phyloP scores from a whole-genome alignment of 2,113 vertebrate genomes.

The Platysternon megacephalum region DNA sequence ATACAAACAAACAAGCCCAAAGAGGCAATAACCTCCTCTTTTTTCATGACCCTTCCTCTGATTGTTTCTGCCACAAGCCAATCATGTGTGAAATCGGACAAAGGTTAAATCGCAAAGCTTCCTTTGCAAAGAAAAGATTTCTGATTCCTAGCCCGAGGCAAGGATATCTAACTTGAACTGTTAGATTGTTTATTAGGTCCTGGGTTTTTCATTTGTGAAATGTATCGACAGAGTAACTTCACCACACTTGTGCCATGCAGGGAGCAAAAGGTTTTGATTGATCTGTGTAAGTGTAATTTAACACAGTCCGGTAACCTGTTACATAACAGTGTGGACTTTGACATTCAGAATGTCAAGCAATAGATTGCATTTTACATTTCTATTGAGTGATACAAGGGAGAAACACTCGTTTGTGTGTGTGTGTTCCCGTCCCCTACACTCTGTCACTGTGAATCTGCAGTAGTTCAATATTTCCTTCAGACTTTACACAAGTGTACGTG shows the following conservation, averaged over 20 bases:
- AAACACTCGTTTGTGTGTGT: fast-evolving
- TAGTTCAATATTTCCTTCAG: not conserved
- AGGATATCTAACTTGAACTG: conserved; percentile 9
- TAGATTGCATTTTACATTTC: not conserved
- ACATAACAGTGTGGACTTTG: fast-evolving
- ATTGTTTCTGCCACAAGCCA: conserved; percentile 35
- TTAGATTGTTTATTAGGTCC: conserved; percentile 11
- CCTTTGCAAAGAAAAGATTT: not conserved
- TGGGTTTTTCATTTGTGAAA: not conserved
- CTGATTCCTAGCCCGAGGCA: conserved; percentile 39
- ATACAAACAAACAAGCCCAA: conserved; percentile 2
- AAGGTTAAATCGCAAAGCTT: conserved; percentile 61
- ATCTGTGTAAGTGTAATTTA: not conserved
- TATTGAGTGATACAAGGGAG: not conserved
- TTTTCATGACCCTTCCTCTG: not conserved
- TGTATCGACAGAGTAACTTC: not conserved
- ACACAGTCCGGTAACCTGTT: not conserved
- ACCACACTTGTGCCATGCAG: fast-evolving
- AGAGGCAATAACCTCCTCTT: not conserved
- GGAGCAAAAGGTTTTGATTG: not conserved
- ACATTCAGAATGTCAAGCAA: not conserved
- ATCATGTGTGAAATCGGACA: conserved; percentile 26
- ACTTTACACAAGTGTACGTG: not conserved
- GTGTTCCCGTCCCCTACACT: not conserved
- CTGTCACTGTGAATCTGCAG: not conserved